phyloP scores from a whole-genome alignment of 2,797 vertebrate species.

The Leuciscus waleckii region DNA sequence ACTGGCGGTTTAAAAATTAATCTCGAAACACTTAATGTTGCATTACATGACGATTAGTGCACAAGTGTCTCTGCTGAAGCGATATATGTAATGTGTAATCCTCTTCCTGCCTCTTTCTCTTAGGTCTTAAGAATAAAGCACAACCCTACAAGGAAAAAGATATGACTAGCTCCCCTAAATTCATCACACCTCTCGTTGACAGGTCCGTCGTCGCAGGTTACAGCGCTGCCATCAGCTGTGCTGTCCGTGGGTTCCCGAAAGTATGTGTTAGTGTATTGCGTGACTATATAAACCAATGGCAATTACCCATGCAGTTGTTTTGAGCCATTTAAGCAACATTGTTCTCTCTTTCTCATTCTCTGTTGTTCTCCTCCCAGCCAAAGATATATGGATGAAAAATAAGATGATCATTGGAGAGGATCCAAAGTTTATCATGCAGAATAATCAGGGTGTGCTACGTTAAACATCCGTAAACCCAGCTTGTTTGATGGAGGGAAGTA shows the following conservation, averaged over 20 bases:
- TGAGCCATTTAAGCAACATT: slow-evolving; percentile 20
- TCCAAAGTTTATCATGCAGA: slow-evolving; percentile 89
- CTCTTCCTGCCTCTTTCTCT: background rate
- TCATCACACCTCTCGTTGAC: slow-evolving; percentile 85
- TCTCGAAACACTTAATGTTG: background rate
- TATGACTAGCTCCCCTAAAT: slow-evolving; percentile 80
- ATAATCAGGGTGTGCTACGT: slow-evolving; percentile 89
- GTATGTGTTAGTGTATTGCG: slow-evolving; percentile 68
- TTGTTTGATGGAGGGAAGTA: slow-evolving; percentile 89
- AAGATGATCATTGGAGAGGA: slow-evolving; percentile 85
- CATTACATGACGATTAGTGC: background rate
- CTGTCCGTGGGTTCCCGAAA: slow-evolving; percentile 87
- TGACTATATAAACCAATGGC: background rate
- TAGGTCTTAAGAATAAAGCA: slow-evolving; percentile 75
- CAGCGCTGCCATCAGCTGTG: slow-evolving; percentile 85
- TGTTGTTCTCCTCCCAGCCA: slow-evolving; percentile 71
- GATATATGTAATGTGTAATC: background rate
- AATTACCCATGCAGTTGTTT: slow-evolving; percentile 6
- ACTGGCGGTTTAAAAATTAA: background rate
- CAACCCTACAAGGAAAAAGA: slow-evolving; percentile 82
- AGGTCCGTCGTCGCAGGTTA: slow-evolving; percentile 88
- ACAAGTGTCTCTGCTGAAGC: slow-evolving; percentile 5
- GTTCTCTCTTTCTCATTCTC: slow-evolving; percentile 43
- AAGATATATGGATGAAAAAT: slow-evolving; percentile 95
- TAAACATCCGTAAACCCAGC: slow-evolving; percentile 89